Conservation (phyloP, 2,888 invertebrate species). For the Drosophila acutilabella region DNA sequence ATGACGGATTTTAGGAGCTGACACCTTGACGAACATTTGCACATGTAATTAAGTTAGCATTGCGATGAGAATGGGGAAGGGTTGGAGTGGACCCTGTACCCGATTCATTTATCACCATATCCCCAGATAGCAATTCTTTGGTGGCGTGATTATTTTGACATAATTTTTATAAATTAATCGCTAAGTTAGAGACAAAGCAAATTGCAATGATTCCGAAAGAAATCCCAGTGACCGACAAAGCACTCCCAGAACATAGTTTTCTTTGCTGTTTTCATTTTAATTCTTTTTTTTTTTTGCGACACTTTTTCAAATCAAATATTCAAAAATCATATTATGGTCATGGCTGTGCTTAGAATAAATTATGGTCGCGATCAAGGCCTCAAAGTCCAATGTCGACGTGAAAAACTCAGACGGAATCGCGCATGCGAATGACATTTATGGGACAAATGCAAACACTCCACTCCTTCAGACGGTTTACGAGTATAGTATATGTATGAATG, state of each 20-base stretch:
- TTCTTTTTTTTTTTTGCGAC: conserved; percentile 47
- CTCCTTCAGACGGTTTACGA: conserved; percentile 54
- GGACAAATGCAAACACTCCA: conserved; percentile 71
- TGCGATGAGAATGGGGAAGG: conserved; percentile 37
- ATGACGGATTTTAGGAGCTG: conserved; percentile 48
- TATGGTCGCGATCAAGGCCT: conserved; percentile 65
- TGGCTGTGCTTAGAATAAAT: conserved; percentile 75
- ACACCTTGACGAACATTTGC: conserved; percentile 34
- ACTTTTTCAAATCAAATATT: conserved; percentile 75
- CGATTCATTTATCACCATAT: conserved; percentile 69
- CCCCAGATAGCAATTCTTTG: conserved; percentile 39
- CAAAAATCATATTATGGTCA: conserved; percentile 77
- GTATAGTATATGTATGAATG: conserved; percentile 52
- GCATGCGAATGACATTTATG: conserved; percentile 73
- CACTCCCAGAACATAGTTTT: conserved; percentile 53
- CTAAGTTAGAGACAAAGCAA: conserved; percentile 1
- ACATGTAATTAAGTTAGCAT: conserved; percentile 55
- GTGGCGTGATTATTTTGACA: conserved; percentile 80
- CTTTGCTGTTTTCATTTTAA: conserved; percentile 7
- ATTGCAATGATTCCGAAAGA: conserved; percentile 7
- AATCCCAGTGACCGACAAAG: conserved; percentile 77
- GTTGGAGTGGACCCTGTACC: conserved; percentile 57
- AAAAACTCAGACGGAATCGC: conserved; percentile 70
- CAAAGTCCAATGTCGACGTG: conserved; percentile 62
- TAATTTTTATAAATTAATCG: conserved; percentile 79